Conservation (phyloP, 2,888 invertebrate species). For the Mylabris sibirica region DNA sequence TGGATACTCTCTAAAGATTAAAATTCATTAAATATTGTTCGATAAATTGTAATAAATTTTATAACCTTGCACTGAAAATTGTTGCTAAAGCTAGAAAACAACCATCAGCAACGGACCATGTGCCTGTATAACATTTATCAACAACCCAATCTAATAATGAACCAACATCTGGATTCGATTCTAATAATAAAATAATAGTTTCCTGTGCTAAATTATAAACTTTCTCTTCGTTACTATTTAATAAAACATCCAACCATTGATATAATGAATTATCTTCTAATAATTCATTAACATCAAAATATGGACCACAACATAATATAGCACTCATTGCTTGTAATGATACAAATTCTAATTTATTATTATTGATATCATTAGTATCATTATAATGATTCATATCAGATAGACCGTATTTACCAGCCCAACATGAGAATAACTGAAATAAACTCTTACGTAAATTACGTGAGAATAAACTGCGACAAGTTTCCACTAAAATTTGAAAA, state of each 20-base stretch:
- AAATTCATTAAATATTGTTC: neutral
- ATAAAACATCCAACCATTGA: conserved; percentile 90
- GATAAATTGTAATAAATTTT: neutral
- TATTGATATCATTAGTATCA: conserved; percentile 52
- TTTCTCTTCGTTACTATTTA: conserved; percentile 88
- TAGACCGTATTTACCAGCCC: conserved; percentile 89
- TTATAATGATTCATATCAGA: conserved; percentile 62
- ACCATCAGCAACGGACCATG: conserved; percentile 90
- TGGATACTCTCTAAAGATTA: conserved; percentile 83
- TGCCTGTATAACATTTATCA: conserved; percentile 95
- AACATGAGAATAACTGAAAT: conserved; percentile 90
- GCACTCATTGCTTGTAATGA: conserved; percentile 90
- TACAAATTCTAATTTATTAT: conserved; percentile 63
- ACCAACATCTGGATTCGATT: conserved; percentile 93
- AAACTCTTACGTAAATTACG: conserved; percentile 86
- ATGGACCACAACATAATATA: conserved; percentile 93
- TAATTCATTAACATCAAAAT: conserved; percentile 85
- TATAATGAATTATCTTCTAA: conserved; percentile 93
- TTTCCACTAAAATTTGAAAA: conserved; percentile 78
- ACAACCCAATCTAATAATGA: conserved; percentile 96
- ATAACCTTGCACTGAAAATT: conserved; percentile 93
- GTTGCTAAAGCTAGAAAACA: conserved; percentile 96
- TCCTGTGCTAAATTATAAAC: conserved; percentile 93
- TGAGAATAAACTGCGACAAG: conserved; percentile 83
- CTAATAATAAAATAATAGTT: conserved; percentile 90